phyloP scores from a whole-genome alignment of 64 coral and sea anemone species.

The Montipora sp. region DNA sequence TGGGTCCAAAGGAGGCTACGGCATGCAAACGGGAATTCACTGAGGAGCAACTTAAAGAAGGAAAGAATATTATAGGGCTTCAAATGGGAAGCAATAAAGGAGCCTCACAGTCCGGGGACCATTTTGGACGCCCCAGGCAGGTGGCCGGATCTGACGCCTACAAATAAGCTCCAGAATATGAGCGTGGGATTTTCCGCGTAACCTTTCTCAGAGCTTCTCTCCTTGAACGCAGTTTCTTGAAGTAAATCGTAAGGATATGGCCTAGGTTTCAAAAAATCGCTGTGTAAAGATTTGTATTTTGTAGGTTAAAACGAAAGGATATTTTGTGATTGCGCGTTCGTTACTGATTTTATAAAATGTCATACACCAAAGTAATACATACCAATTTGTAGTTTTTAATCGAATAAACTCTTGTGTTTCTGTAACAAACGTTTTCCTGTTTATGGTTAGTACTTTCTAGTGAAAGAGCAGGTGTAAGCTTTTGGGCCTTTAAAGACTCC shows the following conservation, averaged over 20 bases:
- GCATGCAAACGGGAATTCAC: constrained; percentile 68
- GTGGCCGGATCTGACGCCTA: constrained; percentile 62
- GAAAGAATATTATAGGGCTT: constrained; percentile 66
- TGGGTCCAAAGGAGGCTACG: constrained; percentile 68
- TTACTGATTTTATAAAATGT: neutral
- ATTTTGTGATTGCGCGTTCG: neutral
- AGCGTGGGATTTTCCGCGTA: neutral
- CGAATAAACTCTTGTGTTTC: constrained; percentile 13
- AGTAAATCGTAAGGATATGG: neutral
- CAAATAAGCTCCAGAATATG: constrained; percentile 38
- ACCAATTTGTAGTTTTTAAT: constrained; percentile 19
- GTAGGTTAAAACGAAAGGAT: neutral
- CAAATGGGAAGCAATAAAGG: constrained; percentile 81
- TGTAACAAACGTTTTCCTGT: neutral
- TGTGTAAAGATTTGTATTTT: neutral
- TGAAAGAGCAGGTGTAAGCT: no score
- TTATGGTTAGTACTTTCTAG: no score
- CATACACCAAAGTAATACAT: neutral
- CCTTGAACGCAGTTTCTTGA: neutral
- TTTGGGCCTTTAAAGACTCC: no score
- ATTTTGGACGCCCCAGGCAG: constrained; percentile 64
- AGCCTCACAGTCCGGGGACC: constrained; percentile 67
- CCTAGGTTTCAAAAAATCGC: neutral
- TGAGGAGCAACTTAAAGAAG: constrained; percentile 60
- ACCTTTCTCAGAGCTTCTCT: no score